Evolutionary conservation across 2,888 invertebrate species (phyloP).

Genomic region (Sipha maydis): DNA sequence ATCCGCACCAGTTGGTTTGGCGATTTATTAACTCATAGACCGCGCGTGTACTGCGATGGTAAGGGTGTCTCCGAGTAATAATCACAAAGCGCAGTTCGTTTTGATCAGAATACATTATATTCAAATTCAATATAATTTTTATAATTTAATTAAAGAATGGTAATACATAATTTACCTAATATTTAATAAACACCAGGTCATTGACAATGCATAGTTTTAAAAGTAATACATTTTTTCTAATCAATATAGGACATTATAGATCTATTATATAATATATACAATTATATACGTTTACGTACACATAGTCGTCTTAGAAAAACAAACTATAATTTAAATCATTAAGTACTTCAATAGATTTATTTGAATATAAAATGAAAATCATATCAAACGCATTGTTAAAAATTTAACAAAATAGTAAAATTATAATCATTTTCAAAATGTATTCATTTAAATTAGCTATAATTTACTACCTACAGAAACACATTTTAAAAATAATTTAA

Average conservation of each 20-base stretch:
- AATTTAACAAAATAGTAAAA: conserved; percentile 26
- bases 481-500: not conserved
- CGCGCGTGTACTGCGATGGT: too few species aligned
- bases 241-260: conserved; percentile 23
- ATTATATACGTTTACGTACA: not conserved
- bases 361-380: conserved; percentile 42
- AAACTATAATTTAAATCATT: conserved; percentile 36
- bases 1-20: too few species aligned
- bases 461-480: conserved; percentile 7
- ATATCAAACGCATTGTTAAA: conserved; percentile 10
- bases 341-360: conserved; percentile 15
- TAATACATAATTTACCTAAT: conserved; percentile 25
- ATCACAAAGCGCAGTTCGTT: not conserved
- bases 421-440: conserved; percentile 21
- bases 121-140: conserved; percentile 29
- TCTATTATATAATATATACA: conserved; percentile 17
- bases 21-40: too few species aligned
- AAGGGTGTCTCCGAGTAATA: too few species aligned
- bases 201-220: conserved; percentile 38
- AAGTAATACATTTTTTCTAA: conserved; percentile 45
- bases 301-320: conserved; percentile 13
- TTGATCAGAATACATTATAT: conserved; percentile 42
- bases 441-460: conserved; percentile 3
- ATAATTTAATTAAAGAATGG: conserved; percentile 33
- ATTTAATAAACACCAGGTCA: conserved; percentile 38